phyloP scores from a whole-genome alignment of 1,140 invertebrate genomes.

The Procambarus clarkii region DNA sequence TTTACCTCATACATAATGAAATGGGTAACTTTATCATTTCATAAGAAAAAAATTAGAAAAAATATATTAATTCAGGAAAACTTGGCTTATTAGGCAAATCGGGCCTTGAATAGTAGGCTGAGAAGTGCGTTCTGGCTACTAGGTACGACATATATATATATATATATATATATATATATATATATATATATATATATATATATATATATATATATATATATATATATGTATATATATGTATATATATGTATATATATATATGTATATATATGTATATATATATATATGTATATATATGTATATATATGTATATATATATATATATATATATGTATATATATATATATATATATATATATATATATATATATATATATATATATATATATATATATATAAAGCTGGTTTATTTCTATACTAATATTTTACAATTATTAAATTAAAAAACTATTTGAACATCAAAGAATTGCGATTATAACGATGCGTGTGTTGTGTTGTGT shows the following conservation, averaged over 20 bases:
- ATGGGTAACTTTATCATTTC: too few species aligned
- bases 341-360: constrained; percentile 6
- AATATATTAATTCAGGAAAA: too few species aligned
- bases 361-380: not conserved
- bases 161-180: not conserved
- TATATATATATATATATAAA: not conserved
- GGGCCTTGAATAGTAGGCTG: too few species aligned
- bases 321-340: not conserved
- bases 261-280: not conserved
- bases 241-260: constrained; percentile 2
- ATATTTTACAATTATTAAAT: too few species aligned
- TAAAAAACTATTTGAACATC: too few species aligned
- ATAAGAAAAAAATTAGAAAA: too few species aligned
- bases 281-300: not conserved
- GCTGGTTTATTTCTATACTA: too few species aligned
- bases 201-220: not conserved
- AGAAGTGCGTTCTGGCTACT: too few species aligned
- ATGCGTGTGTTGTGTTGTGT: too few species aligned
- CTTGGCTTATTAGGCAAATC: too few species aligned
- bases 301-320: not conserved
- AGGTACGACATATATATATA: not conserved
- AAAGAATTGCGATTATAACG: too few species aligned
- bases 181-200: not conserved
- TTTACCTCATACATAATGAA: too few species aligned
- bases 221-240: not conserved